Percentiles rank a stretch among this genome's conserved stretches.
Evolutionary conservation across 2,888 invertebrate species (phyloP).

Genomic region (Dasysyrphus albostriatus): DNA sequence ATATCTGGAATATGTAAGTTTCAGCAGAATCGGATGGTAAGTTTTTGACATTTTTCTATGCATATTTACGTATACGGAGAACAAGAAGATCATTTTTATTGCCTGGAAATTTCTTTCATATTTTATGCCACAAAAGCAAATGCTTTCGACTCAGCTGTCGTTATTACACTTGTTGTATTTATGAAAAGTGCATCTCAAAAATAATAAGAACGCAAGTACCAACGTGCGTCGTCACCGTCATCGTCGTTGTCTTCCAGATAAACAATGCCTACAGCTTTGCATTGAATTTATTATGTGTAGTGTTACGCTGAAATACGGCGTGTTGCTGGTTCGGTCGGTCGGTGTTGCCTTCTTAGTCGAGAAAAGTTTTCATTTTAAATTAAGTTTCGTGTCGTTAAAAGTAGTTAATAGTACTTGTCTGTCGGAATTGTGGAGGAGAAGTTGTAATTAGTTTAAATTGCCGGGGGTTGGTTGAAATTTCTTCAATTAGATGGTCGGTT

Average conservation of each 20-base stretch:
- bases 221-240: neutral
- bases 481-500: conserved; percentile 8
- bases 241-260: neutral
- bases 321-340: conserved; percentile 2
- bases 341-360: conserved; percentile 36
- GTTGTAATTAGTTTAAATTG: conserved; percentile 32
- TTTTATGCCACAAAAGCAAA: neutral
- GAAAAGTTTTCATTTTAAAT: conserved; percentile 23
- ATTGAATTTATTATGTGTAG: conserved; percentile 38
- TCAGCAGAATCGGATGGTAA: too few species aligned
- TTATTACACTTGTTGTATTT: neutral
- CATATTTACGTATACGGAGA: too few species aligned
- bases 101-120: too few species aligned
- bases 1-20: too few species aligned
- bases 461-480: conserved; percentile 6
- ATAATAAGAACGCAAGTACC: conserved; percentile 15
- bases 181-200: conserved; percentile 40
- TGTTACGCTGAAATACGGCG: neutral
- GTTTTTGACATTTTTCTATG: too few species aligned
- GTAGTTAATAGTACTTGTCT: conserved; percentile 34
- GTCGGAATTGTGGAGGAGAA: conserved; percentile 1
- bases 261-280: conserved; percentile 32
- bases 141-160: neutral
- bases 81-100: too few species aligned
- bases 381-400: conserved; percentile 33